These are phyloP conservation scores for Eupristina koningsbergeri DNA, from an alignment of 1,140 invertebrate genomes.

Conservation along the genomic window DNA sequence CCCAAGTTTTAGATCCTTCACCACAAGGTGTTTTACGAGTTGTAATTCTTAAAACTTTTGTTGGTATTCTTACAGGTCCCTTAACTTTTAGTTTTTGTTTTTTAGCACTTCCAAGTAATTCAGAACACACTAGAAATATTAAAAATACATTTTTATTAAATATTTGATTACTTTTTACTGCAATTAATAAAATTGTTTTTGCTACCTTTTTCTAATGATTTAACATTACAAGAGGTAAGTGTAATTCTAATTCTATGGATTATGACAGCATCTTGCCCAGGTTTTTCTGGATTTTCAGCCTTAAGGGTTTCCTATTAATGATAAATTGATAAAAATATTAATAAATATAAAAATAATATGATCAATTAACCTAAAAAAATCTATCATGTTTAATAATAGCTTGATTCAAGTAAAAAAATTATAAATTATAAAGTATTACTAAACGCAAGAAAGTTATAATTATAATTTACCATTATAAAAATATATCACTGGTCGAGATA, in stretches of 20 bases:
- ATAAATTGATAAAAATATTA: not conserved
- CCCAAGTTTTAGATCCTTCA: constrained; percentile 99
- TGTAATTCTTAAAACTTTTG: constrained; percentile 95
- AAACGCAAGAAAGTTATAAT: constrained; percentile 1
- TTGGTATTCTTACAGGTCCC: constrained; percentile 97
- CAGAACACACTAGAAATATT: constrained; percentile 85
- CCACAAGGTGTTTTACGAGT: constrained; percentile 99
- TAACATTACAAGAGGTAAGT: constrained; percentile 96
- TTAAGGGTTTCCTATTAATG: constrained; percentile 77
- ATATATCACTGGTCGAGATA: constrained; percentile 34
- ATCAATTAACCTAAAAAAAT: not conserved
- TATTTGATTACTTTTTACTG: constrained; percentile 37
- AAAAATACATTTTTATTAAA: not conserved
- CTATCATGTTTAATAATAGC: not conserved
- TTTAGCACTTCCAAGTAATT: constrained; percentile 95
- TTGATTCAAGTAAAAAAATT: not conserved
- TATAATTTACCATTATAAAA: constrained; percentile 33
- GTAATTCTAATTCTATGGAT: constrained; percentile 98
- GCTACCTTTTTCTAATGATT: constrained; percentile 94
- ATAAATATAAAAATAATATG: not conserved
- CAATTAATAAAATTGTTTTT: constrained; percentile 16
- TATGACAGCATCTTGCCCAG: constrained; percentile 83
- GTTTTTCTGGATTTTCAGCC: constrained; percentile 87
- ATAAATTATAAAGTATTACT: not conserved
- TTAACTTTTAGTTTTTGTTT: constrained; percentile 97